These are phyloP conservation scores for Hippasteria phrygiana DNA, from an alignment of 53 echinoderm and acorn worm genomes.

Conservation along the genomic window DNA sequence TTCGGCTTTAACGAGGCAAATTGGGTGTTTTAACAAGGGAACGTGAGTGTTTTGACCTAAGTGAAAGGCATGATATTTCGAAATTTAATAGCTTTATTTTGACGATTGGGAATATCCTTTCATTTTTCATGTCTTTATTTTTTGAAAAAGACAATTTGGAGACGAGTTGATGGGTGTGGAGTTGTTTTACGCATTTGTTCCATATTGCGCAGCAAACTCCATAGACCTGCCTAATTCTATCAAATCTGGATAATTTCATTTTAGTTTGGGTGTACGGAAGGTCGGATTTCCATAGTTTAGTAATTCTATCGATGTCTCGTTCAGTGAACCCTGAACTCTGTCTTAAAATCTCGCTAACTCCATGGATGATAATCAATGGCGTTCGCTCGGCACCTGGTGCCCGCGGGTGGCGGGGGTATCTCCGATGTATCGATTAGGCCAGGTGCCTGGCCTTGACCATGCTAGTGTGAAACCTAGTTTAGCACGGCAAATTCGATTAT, in stretches of 20 bases:
- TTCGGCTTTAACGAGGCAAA: no score
- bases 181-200: background rate
- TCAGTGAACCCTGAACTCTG: slow-evolving; percentile 3
- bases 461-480: slow-evolving; percentile 18
- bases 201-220: no score
- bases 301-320: background rate
- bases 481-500: slow-evolving; percentile 24
- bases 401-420: background rate
- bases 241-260: background rate
- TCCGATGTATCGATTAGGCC: slow-evolving; percentile 16
- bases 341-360: background rate
- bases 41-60: background rate
- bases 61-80: background rate
- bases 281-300: background rate
- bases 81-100: slow-evolving; percentile 4
- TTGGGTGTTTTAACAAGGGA: background rate
- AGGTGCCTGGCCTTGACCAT: slow-evolving; percentile 1
- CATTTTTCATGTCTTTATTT: background rate
- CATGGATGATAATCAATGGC: background rate
- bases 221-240: background rate
- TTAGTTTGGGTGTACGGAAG: background rate
- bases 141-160: no score
- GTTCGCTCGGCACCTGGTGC: background rate
- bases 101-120: slow-evolving; percentile 19
- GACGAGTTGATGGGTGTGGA: no score